A percentile compares a stretch with the other conserved stretches of the same genome.
These are phyloP conservation scores for Trichogramma pretiosum DNA, from an alignment of 1,140 invertebrate species.

Conservation along the genomic window DNA sequence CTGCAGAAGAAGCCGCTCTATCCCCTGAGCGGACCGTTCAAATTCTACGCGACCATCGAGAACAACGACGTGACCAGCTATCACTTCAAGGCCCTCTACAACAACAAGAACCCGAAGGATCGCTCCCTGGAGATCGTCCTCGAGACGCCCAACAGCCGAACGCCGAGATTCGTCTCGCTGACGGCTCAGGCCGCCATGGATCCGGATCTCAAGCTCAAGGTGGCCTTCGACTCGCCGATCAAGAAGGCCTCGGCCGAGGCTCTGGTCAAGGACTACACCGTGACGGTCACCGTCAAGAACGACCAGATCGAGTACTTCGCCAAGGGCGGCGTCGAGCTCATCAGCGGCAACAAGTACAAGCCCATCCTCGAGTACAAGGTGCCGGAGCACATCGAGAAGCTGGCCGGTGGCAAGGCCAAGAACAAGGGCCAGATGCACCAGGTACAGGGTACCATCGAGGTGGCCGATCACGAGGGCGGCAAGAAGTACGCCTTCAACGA, in stretches of 20 bases:
- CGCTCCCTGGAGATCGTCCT: slow-evolving; percentile 53
- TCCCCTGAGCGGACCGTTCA: slow-evolving; percentile 56
- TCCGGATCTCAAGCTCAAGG: slow-evolving; percentile 48
- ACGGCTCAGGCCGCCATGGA: slow-evolving; percentile 40
- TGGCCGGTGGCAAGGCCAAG: slow-evolving; percentile 23
- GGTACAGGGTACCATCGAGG: slow-evolving; percentile 49
- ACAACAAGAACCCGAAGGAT: slow-evolving; percentile 28
- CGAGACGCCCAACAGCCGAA: slow-evolving; percentile 60
- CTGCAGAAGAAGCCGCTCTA: slow-evolving; percentile 46
- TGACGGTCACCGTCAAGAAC: slow-evolving; percentile 47
- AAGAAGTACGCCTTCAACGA: slow-evolving; percentile 52
- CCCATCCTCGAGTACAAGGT: slow-evolving; percentile 61
- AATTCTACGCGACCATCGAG: slow-evolving; percentile 50
- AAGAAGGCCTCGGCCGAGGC: slow-evolving; percentile 49
- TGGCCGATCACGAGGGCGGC: slow-evolving; percentile 40
- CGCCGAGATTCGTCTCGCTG: slow-evolving; percentile 51
- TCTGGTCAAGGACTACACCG: slow-evolving; percentile 47
- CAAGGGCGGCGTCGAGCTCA: slow-evolving; percentile 52
- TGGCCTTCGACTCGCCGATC: slow-evolving; percentile 51
- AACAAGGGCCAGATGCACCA: slow-evolving; percentile 43
- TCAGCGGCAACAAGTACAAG: slow-evolving; percentile 52
- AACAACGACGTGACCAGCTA: slow-evolving; percentile 59
- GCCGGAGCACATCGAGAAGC: slow-evolving; percentile 46
- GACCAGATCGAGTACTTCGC: slow-evolving; percentile 53
- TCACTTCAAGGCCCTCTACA: slow-evolving; percentile 47